Percentiles rank a stretch among this genome's conserved stretches.
Evolutionary conservation across 2,113 vertebrate genomes (phyloP).

Genomic region (Chunga burmeisteri): DNA sequence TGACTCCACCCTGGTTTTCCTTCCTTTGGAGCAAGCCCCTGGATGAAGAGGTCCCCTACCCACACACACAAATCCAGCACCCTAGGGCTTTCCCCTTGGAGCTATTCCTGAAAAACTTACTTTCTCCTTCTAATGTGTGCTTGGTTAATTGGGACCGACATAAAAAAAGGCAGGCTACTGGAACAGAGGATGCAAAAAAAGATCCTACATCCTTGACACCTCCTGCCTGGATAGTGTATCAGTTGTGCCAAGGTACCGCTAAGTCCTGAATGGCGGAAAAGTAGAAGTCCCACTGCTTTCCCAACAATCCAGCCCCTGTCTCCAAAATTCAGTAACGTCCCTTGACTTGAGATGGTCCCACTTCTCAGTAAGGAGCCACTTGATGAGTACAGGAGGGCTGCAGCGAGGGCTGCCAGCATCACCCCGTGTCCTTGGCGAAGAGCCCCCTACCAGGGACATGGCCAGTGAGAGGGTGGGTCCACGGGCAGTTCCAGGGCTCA

Average conservation of each 20-base stretch:
- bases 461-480: accelerated
- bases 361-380: accelerated
- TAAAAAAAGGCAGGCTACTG: background rate
- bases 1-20: background rate
- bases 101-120: background rate
- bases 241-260: accelerated
- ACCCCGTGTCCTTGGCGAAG: accelerated
- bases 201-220: background rate
- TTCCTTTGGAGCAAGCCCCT: background rate
- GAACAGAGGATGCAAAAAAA: background rate
- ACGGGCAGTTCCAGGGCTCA: background rate
- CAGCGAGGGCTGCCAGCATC: background rate
- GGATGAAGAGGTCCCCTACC: background rate
- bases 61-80: background rate
- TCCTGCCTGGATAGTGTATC: background rate
- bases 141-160: background rate
- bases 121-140: accelerated
- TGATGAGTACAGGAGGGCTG: background rate
- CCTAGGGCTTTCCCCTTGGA: background rate
- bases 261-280: background rate
- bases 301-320: background rate
- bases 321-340: background rate
- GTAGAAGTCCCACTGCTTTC: background rate
- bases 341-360: background rate
- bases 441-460: background rate